phyloP scores from a whole-genome alignment of 2,113 vertebrate genomes.

The Chamaea fasciata region DNA sequence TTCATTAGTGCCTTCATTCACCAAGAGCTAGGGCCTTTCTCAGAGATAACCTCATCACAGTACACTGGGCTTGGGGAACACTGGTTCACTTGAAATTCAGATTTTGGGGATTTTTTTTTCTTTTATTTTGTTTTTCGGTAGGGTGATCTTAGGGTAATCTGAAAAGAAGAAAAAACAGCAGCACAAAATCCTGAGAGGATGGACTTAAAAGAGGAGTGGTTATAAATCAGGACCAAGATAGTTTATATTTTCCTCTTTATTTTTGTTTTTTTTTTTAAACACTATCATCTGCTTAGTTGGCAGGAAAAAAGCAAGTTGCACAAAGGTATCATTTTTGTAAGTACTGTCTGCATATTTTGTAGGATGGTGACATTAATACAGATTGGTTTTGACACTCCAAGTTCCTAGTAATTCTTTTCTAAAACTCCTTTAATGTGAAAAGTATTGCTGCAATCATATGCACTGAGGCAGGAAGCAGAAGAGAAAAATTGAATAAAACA shows the following conservation, averaged over 20 bases:
- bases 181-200: neutral
- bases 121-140: neutral
- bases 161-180: neutral
- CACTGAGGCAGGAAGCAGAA: constrained; percentile 8
- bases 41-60: constrained; percentile 14
- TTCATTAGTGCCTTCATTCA: constrained; percentile 66
- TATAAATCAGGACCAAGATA: neutral
- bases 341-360: neutral
- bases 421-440: neutral
- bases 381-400: neutral
- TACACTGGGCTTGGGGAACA: neutral
- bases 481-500: constrained; percentile 34
- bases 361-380: neutral
- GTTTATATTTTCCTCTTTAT: neutral
- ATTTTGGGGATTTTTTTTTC: neutral
- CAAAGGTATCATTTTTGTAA: neutral
- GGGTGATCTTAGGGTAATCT: neutral
- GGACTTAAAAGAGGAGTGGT: neutral
- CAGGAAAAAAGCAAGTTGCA: neutral
- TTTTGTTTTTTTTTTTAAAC: neutral
- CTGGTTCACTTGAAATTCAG: neutral
- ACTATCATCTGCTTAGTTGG: neutral
- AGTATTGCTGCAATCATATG: neutral
- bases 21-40: constrained; percentile 10
- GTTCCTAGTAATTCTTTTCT: neutral